Base-by-base conservation (phyloP, 2,797 vertebrate species). In the Sebastes minor region DNA sequence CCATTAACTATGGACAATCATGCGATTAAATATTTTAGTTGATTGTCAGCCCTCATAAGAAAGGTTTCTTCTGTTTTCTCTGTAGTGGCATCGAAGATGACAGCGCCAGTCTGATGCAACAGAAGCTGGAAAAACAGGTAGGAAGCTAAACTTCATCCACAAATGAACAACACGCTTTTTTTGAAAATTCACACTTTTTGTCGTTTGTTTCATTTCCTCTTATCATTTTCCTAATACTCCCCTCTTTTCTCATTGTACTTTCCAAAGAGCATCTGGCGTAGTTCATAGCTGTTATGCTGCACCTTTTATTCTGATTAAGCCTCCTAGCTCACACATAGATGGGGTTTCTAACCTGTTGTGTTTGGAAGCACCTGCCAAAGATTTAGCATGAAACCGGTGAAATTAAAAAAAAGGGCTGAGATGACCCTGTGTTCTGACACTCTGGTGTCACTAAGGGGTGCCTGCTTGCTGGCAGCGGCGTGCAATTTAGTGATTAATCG, bases 51-150 rank as follows among this genome's bases (percentile, higher is more conserved):
- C 18, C 46, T 49, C 18, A 2, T 61, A 13, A 74, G 1, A 28
- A 30, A 16, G 14, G 1, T 63, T 53, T 80, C 4, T 69, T 10
- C 6, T 81, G 82, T 74, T 86, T 75, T 91, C 77, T 81, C 92
- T 83, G 80, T 27, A 99, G 98, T 74, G 90, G 95, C 82, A 93
- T 97, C 80, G 97, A 97, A 71, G 97, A 98, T 89, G 97, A 98
- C 93, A 92, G 93, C 71, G 81, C 89, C 90, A 97, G 95, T 77
- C 93, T 99, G n/a, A 96, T 98, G 88, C 97, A 97, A 84, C 96
- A 98, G 92, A 99, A 99, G 90, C 95, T 99, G 79, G 97, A 99
- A 75, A 97, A 98, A 87, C 98, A 99, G 97, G 98, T 99, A 89
- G 62, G 82, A 75, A 28, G 6, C 16, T 4, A 4, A 76, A 38